Evolutionary conservation across 1,140 invertebrate species (phyloP), one percentile per base, ranked within the genome.

Genomic region (Drosophila santomea): DNA sequence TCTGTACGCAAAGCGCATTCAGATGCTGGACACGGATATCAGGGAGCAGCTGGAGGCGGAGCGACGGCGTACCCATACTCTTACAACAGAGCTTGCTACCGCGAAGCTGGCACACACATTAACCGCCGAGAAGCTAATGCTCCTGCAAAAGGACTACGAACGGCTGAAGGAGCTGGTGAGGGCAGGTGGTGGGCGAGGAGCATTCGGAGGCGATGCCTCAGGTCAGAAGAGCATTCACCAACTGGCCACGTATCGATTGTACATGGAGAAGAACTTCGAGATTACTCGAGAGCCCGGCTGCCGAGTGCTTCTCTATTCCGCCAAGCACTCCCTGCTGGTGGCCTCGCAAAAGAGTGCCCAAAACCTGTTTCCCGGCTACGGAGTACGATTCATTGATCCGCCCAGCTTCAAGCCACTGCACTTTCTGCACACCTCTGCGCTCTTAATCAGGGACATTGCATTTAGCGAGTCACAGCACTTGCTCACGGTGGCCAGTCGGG

Each of bases 401-500:
- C 82, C 94, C 1, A 94, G 94, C 38, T 96, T 96, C 51, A 94
- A 93, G 75, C 77, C 93, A 15, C 93, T 93, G 6, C 94, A 93
- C 68, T 95, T 95, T 64, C 91, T 96, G 35, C 94, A 94, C 55
- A 91, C 97, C 11, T 97, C 98, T 71, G 93, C 93, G 1, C 94
- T 95, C 68, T 90, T 93, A 45, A 96, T 98, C 17, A 93, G 97
- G 51, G 97, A 98, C 83, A 92, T 98, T 28, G 93, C 94, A 0
- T 97, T 98, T 82, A 96, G 96, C 75, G 94, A 94, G 1, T 94
- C 95, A 35, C 93, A 94, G 38, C 95, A 96, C 62, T 83, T 96
- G 11, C 91, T 98, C 7, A 92, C 98, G 0, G 96, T 95, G 48
- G 96, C 96, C 23, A 95, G 95, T 10, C 93, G 97, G 59, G 97